A percentile compares a stretch with the other conserved stretches of the same genome.
phyloP scores from a whole-genome alignment of 30 jellyfish, hydroid and myxozoan species.

The Hydractinia symbiolongicarpus region DNA sequence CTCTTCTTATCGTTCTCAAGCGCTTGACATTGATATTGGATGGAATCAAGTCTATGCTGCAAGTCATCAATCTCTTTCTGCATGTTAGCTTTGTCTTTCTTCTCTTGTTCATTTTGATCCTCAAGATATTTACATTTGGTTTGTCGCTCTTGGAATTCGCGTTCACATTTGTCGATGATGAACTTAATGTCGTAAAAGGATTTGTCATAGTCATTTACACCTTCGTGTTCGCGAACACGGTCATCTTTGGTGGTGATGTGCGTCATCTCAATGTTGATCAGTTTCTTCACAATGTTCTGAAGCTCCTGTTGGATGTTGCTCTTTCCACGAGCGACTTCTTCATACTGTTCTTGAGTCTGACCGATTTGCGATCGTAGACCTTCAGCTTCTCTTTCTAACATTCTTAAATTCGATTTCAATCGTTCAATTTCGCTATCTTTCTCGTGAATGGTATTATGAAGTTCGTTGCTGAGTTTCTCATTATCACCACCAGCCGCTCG shows the following conservation, averaged over 20 bases:
- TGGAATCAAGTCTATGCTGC: constrained; percentile 45
- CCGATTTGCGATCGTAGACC: constrained; percentile 51
- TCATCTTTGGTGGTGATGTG: constrained; percentile 61
- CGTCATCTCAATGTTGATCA: constrained; percentile 64
- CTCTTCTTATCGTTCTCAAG: constrained; percentile 56
- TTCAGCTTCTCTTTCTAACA: constrained; percentile 78
- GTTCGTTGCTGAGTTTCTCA: constrained; percentile 65
- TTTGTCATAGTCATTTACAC: constrained; percentile 52
- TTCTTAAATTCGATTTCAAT: constrained; percentile 50
- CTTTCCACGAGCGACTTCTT: constrained; percentile 56
- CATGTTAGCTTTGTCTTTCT: constrained; percentile 45
- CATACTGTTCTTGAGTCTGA: constrained; percentile 57
- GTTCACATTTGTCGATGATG: constrained; percentile 69
- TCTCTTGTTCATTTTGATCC: constrained; percentile 31
- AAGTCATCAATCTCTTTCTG: constrained; percentile 68
- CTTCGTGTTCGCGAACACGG: neutral
- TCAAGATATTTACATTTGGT: constrained; percentile 47
- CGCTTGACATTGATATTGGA: constrained; percentile 42
- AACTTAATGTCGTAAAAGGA: constrained; percentile 57
- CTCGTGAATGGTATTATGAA: constrained; percentile 74
- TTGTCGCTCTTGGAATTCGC: constrained; percentile 64
- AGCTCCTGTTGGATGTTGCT: constrained; percentile 62
- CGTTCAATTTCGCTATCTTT: constrained; percentile 88
- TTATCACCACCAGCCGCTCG: constrained; percentile 71
- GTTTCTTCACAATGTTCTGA: constrained; percentile 61